Conservation (phyloP, 2,797 vertebrate genomes). For the Lacerta bilineata region DNA sequence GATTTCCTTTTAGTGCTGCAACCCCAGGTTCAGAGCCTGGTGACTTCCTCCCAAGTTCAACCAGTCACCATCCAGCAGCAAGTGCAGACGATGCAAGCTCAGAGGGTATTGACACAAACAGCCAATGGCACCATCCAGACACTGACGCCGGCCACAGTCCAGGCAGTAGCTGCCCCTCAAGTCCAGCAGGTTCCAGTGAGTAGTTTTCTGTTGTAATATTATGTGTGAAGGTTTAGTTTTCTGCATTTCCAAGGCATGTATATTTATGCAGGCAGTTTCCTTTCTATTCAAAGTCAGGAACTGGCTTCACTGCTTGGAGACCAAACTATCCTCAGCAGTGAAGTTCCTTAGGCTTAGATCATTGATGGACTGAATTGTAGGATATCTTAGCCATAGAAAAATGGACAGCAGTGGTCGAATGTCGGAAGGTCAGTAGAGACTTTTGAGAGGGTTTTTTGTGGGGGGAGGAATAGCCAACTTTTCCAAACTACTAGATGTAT, state of each 20-base stretch:
- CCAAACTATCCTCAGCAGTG: background rate
- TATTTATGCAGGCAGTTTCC: background rate
- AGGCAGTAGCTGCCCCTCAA: constrained; percentile 90
- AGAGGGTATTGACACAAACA: constrained; percentile 88
- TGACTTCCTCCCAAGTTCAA: constrained; percentile 93
- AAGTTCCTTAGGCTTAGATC: background rate
- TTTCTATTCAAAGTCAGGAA: constrained; percentile 3
- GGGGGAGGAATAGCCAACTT: background rate
- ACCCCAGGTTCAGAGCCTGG: constrained; percentile 93
- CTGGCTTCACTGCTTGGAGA: background rate
- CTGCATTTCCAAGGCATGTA: background rate
- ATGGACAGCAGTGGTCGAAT: background rate
- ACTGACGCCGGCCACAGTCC: constrained; percentile 83
- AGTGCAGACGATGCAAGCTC: constrained; percentile 83
- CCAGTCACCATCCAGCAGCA: constrained; percentile 96
- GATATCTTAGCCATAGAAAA: background rate
- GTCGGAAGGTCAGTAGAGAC: background rate
- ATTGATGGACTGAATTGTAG: background rate
- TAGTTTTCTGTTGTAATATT: constrained; percentile 30
- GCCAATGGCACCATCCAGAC: constrained; percentile 85
- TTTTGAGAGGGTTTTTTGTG: background rate
- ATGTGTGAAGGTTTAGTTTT: background rate
- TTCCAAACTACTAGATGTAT: background rate
- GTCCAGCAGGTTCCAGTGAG: constrained; percentile 91
- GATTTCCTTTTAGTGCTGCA: constrained; percentile 88